Evolutionary conservation across 2,113 vertebrate genomes (phyloP), one percentile per base, ranked within the genome.

Genomic region (Connochaetes taurinus): DNA sequence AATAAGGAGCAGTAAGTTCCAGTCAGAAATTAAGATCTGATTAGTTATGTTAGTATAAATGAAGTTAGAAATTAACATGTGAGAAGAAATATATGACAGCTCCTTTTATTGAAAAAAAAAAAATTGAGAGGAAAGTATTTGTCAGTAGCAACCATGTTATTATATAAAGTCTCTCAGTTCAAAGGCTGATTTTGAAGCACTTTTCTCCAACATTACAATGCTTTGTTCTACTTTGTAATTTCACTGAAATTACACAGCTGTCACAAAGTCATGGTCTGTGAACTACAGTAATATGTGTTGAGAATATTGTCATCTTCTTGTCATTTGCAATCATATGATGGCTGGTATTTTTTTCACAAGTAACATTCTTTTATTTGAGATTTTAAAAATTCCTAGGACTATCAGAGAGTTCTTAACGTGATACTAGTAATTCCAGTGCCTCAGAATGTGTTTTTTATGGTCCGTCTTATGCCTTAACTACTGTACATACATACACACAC

Each of bases 181-280:
- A 93, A 97, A 95, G 81, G 52, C 19, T 95, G 45, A 90, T 89
- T 97, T 91, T 88, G 85, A 87, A 89, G 50, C 50, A 78, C 76
- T 92, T 67, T 91, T 82, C 62, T 47, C 36, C n/a, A 94, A 97
- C 17, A 91, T 83, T 71, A 93, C 60, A 91, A 36, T n/a, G 47
- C 23, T 91, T 97, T 93, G 13, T 84, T 97, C 87, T 89, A 83
- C 86, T 90, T 96, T 23, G 52, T 78, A 91, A 95, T 96, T 97
- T 97, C 47, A 91, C 15, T 91, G 52, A 97, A 98, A 97, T 98
- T 97, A 93, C 55, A 94, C 7, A 95, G 58, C 55, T 98, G 91
- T 97, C 85, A 97, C 6, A 89, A 91, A 95, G 43, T 86, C 91
- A 94, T 86, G 50, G 36, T 78, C 45, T 93, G 33, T 95, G 88